A percentile compares a stretch with the other conserved stretches of the same genome.
These are phyloP conservation scores for Morelia viridis DNA, from an alignment of 2,797 vertebrate genomes.

Conservation along the genomic window DNA sequence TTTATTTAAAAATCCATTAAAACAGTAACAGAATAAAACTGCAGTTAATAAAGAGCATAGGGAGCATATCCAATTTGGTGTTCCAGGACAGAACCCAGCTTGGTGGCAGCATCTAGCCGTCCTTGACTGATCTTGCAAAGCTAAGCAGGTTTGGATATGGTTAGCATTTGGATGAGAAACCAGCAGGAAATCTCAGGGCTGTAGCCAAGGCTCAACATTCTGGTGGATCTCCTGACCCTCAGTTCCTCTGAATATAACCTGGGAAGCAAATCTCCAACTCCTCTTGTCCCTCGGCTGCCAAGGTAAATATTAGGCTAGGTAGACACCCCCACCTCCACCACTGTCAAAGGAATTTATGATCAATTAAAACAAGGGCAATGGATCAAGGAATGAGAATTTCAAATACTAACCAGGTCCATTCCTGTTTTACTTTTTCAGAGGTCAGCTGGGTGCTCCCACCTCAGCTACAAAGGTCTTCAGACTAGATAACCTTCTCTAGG, in stretches of 20 bases:
- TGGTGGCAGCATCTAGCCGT: background rate
- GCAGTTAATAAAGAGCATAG: background rate
- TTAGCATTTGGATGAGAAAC: background rate
- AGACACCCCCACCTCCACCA: background rate
- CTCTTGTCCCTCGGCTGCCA: background rate
- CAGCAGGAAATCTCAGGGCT: background rate
- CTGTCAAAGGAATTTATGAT: background rate
- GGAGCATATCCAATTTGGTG: background rate
- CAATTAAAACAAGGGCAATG: background rate
- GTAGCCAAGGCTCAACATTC: background rate
- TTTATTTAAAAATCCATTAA: background rate
- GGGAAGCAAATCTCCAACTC: background rate
- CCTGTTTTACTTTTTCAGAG: background rate
- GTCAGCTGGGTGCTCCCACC: too few relatives aligned
- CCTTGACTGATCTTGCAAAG: background rate
- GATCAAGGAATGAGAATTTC: background rate
- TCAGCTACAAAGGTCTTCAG: too few relatives aligned
- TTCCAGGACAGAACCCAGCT: background rate
- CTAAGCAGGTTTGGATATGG: background rate
- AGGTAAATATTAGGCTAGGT: background rate
- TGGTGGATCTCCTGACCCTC: background rate
- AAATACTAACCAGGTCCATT: background rate
- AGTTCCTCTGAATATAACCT: background rate
- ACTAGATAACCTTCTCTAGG: too few relatives aligned
- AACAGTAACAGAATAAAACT: background rate